Base-by-base conservation (phyloP, 2,888 invertebrate species). In the Pandemis heparana region DNA sequence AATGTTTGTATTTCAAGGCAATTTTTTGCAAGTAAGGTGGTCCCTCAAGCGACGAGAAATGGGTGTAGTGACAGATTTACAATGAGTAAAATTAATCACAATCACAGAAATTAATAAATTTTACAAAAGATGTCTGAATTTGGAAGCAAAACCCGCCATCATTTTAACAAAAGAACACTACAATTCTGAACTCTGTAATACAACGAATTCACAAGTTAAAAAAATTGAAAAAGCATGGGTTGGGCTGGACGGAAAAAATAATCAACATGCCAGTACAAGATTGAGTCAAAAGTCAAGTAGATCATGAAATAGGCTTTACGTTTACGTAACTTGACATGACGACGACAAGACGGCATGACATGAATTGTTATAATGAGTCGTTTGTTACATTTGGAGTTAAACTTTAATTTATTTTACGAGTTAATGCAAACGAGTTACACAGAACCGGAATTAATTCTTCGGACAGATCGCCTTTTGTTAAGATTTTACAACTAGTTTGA, bases 1-100 rank as follows among this genome's bases (percentile, higher is more conserved):
- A 78, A 76, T 74, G 71, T 76, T 76, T 76, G 70, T 72, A 60
- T 70, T 78, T 74, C 64, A 74, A 63, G 60, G 67, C 14, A 23
- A 23, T 65, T 70, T 68, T 65, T 68, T 53, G 10, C 60, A 12
- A 23, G n/a, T n/a, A 38, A 10, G 70, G 70, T 67, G 70, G 70
- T 67, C 23, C 23, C 70, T 70, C 38, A 56, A 56, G 18, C 14
- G 51, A 14, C 23, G 46, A 67, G 51, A 64, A 73, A 64, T 73
- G 48, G 23, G 56, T 68, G 62, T 18, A 38, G 61, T 67, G 62
- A 63, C 72, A 56, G 43, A 68, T 63, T 59, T 68, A 59, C 32
- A 46, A 67, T 43, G 59, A 59, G 8, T 59, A 18, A 7, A 46
- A 68, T 59, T 63, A 48, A 59, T 48, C 46, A 51, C 38, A n/a